Evolutionary conservation across 2,797 vertebrate genomes (phyloP), one percentile per base, ranked within the genome.

Genomic region (Spondyliosoma cantharus): DNA sequence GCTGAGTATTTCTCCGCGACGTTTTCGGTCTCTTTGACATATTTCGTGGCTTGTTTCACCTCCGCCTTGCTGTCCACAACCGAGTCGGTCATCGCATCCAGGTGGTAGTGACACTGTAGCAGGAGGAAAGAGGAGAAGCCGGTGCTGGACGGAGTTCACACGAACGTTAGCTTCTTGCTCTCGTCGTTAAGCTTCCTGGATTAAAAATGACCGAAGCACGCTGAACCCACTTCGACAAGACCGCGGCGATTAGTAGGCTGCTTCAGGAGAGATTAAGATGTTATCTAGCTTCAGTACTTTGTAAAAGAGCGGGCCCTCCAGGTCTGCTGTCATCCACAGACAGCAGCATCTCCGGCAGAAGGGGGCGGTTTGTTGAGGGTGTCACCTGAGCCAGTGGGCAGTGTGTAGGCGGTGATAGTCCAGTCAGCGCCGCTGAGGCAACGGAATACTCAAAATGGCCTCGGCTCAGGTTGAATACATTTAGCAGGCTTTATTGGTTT

Each of bases 21-120:
- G 88, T 96, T 96, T 61, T 96, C 95, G n/a, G 94, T 96, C 88
- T 96, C 95, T 85, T 96, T 96, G 64, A 95, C 95, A 91, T 96
- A 95, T 93, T 96, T 96, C 2, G 95, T 96, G 79, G 94, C 95
- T 90, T 96, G 95, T 82, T 96, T 96, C 8, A 94, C 92, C 91
- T 96, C 95, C 87, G 91, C 65, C 87, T 95, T 95, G 72, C 87
- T 81, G 85, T 96, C 95, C 78, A 84, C 92, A 1, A 74, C 91
- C 80, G 94, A 84, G 81, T 95, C 95, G 27, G 93, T 95, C 95
- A 96, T 96, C 17, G 91, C 92, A 83, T 85, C 78, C 78, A 80
- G 84, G 68, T 87, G 82, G n/a, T 24, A 20, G 25, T 3, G 78
- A 43, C 52, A 16, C 79, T 16, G 72, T 43, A n/a, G 45, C 16